These are phyloP conservation scores for Hydrochoerus hydrochaeris DNA, from an alignment of 2,113 vertebrate species.

Conservation along the genomic window DNA sequence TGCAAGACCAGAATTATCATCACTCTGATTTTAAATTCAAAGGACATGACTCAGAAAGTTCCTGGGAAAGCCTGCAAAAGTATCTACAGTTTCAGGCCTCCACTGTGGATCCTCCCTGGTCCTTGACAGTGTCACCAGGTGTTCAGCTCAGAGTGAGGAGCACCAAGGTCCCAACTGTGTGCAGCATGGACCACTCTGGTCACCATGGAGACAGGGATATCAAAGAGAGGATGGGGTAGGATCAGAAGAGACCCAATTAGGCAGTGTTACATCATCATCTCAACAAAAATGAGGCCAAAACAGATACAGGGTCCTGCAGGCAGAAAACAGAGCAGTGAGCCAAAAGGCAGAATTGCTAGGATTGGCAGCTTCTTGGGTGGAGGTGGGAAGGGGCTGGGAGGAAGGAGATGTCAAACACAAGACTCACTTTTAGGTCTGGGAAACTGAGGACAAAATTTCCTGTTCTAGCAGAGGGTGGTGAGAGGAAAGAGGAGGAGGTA, in stretches of 20 bases:
- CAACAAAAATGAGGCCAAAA: background rate
- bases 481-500: background rate
- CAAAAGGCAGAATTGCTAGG: background rate
- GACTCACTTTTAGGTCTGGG: background rate
- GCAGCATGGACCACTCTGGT: background rate
- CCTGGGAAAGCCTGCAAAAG: background rate
- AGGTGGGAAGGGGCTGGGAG: background rate
- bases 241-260: background rate
- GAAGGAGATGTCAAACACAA: background rate
- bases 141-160: background rate
- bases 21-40: background rate
- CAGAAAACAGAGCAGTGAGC: background rate
- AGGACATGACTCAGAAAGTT: background rate
- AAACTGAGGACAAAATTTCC: background rate
- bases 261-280: background rate
- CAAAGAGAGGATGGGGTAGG: rapidly evolving
- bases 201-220: background rate
- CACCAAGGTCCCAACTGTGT: background rate
- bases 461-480: rapidly evolving
- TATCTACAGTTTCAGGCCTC: background rate
- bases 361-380: background rate
- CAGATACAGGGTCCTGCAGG: background rate
- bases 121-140: background rate
- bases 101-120: background rate
- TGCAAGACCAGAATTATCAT: background rate